phyloP scores from a whole-genome alignment of 2,888 invertebrate genomes.

The Cancer borealis region DNA sequence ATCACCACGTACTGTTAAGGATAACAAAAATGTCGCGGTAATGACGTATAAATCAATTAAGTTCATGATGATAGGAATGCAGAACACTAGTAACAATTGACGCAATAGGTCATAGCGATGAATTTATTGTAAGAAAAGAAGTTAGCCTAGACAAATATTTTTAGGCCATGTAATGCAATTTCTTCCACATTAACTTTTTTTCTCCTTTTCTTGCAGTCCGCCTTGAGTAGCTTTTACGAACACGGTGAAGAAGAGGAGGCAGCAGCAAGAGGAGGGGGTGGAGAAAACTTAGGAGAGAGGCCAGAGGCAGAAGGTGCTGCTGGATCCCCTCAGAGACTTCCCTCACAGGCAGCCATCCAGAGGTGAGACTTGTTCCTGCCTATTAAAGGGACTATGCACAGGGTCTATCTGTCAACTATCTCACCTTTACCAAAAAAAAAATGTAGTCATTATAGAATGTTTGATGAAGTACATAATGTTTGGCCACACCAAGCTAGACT shows the following conservation, averaged over 20 bases:
- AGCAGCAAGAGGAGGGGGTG: slow-evolving; percentile 57
- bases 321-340: slow-evolving; percentile 59
- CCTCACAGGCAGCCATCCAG: slow-evolving; percentile 56
- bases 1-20: too few species aligned
- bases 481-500: too few species aligned
- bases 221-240: slow-evolving; percentile 90
- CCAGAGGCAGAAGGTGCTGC: slow-evolving; percentile 71
- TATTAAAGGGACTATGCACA: not conserved
- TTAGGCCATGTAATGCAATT: not conserved
- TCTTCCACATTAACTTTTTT: not conserved
- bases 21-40: too few species aligned
- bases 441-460: too few species aligned
- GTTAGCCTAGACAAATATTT: too few species aligned
- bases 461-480: too few species aligned
- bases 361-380: slow-evolving; percentile 6
- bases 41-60: too few species aligned
- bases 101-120: too few species aligned
- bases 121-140: too few species aligned
- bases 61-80: too few species aligned
- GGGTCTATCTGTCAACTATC: not conserved
- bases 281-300: slow-evolving; percentile 73
- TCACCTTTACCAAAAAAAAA: not conserved
- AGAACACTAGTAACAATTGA: too few species aligned
- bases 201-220: slow-evolving; percentile 83
- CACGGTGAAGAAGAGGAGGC: slow-evolving; percentile 83